Evolutionary conservation across 1,140 invertebrate genomes (phyloP), one percentile per base, ranked within the genome.

Genomic region (Heliothis virescens): DNA sequence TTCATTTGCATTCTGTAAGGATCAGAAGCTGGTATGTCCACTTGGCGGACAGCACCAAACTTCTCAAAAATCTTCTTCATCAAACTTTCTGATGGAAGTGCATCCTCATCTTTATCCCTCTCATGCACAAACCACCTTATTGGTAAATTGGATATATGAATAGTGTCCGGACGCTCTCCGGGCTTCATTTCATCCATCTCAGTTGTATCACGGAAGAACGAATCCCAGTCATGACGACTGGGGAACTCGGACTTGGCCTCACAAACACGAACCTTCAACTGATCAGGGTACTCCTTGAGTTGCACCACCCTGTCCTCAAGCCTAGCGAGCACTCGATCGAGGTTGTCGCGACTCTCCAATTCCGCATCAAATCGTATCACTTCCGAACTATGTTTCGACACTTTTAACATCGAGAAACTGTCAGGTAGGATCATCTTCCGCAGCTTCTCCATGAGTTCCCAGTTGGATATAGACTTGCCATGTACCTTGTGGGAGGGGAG

Each of bases 181-280:
- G 98, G 96, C 91, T 98, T 99, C 96, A 99, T 97, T 95, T 99
- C 99, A 91, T 99, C 98, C 98, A 99, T 99, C 85, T 99, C 97
- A 87, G 97, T 97, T 0, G 98, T 97, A 95, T 99, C 98, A 62
- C 98, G 96, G 90, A 99, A 99, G 92, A 98, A 99, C 0, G 98
- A 97, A 90, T 99, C 98, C 99, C 99, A 99, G 67, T 98, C 96
- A 90, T 99, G 98, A 47, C 98, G 95, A 9, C 96, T 97, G 3
- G 99, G 98, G 95, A 98, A 99, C 62, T 97, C 96, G 73, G 97
- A 96, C 89, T 98, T 99, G 0, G 97, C 95, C 95, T 99, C 98
- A 7, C 95, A 96, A 18, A 98, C 98, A 73, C 97, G 96, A 2
- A 99, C 96, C 89, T 98, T 98, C 73, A 99, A 95, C 0, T 96